Conservation (phyloP, 2,113 vertebrate species). For the Theristicus caerulescens region DNA sequence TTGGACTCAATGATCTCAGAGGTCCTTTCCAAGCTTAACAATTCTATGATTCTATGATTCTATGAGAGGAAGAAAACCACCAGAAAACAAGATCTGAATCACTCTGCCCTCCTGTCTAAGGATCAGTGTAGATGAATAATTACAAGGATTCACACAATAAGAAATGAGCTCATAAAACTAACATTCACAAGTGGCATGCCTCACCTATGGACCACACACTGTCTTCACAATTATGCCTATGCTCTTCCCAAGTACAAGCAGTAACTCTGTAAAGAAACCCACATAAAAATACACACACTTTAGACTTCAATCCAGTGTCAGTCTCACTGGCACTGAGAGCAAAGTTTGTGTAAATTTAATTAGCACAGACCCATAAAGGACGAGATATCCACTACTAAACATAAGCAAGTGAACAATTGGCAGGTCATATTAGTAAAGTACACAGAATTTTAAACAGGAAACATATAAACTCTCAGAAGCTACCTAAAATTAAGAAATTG, state of each 20-base stretch:
- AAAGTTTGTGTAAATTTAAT: background rate
- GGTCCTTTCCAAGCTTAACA: too few species aligned
- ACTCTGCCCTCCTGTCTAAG: background rate
- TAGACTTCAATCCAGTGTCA: background rate
- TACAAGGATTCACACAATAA: background rate
- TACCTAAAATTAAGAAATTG: background rate
- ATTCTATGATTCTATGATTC: too few species aligned
- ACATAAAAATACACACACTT: background rate
- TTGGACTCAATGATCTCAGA: too few species aligned
- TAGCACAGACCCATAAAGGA: background rate
- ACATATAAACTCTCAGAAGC: background rate
- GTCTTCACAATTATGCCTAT: background rate
- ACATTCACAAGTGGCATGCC: background rate
- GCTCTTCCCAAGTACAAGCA: background rate
- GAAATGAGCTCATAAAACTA: background rate
- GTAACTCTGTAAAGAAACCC: background rate
- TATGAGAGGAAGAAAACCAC: background rate
- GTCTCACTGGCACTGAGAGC: background rate
- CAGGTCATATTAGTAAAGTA: background rate
- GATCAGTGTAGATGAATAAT: background rate
- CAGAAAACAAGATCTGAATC: background rate
- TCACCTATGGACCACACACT: rapidly evolving
- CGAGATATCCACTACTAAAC: background rate
- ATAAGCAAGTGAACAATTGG: background rate
- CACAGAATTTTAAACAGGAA: background rate